These are phyloP conservation scores for Cotesia congregata DNA, from an alignment of 2,888 invertebrate genomes.

Conservation along the genomic window DNA sequence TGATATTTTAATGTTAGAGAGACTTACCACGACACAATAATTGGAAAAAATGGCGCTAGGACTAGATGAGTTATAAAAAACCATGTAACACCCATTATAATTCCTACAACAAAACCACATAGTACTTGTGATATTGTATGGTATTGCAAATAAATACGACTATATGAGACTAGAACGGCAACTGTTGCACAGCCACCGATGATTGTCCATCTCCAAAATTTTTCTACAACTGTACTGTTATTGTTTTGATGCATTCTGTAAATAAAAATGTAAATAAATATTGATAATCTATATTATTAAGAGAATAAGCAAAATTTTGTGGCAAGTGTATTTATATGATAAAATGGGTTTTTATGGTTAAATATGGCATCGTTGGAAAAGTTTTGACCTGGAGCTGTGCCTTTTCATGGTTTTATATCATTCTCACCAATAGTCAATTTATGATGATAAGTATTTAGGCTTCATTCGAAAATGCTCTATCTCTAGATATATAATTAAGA, in stretches of 20 bases:
- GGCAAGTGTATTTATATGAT: too few relatives aligned
- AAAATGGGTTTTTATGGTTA: too few relatives aligned
- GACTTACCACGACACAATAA: slow-evolving; percentile 87
- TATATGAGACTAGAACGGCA: slow-evolving; percentile 77
- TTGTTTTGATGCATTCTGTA: slow-evolving; percentile 86
- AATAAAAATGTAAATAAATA: slow-evolving; percentile 47
- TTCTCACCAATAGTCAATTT: too few relatives aligned
- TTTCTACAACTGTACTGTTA: slow-evolving; percentile 83
- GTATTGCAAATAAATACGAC: slow-evolving; percentile 88
- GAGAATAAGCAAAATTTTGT: too few relatives aligned
- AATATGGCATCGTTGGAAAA: too few relatives aligned
- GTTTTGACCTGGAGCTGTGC: too few relatives aligned
- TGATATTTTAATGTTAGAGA: slow-evolving; percentile 35
- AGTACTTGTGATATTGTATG: slow-evolving; percentile 87
- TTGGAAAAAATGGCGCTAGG: slow-evolving; percentile 88
- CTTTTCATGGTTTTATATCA: too few relatives aligned
- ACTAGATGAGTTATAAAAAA: slow-evolving; percentile 84
- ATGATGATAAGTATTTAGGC: too few relatives aligned
- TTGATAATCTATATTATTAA: background rate
- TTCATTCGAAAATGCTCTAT: too few relatives aligned
- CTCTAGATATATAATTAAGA: too few relatives aligned
- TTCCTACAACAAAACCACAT: slow-evolving; percentile 83
- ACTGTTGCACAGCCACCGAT: slow-evolving; percentile 75
- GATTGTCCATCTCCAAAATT: slow-evolving; percentile 79
- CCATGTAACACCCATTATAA: slow-evolving; percentile 83